Evolutionary conservation across 35 echinoderm and acorn worm genomes (phyloP).

Genomic region (Hemicentrotus pulcherrimus): DNA sequence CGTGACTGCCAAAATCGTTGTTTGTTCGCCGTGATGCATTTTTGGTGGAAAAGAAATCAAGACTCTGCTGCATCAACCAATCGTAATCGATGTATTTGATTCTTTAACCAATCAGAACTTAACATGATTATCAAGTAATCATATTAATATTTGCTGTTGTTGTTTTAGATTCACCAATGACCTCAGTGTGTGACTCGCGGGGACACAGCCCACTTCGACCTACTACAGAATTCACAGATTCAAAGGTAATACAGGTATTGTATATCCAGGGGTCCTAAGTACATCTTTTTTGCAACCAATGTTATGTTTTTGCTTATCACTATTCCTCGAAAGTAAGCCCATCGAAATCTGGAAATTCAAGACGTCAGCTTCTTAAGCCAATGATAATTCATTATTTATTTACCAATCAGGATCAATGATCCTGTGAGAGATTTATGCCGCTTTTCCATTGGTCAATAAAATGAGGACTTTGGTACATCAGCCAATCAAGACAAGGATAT

Average conservation of each 20-base stretch:
- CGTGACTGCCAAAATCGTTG: neutral
- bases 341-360: neutral
- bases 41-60: neutral
- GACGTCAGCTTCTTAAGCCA: neutral
- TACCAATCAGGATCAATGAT: too few species aligned
- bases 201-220: constrained; percentile 44
- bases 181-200: constrained; percentile 39
- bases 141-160: neutral
- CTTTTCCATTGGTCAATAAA: too few species aligned
- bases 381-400: neutral
- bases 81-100: neutral
- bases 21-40: neutral
- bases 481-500: too few species aligned
- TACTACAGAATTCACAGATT: constrained; percentile 25
- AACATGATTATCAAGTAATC: neutral
- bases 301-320: too few species aligned
- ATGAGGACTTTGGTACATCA: too few species aligned
- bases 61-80: too few species aligned
- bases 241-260: constrained; percentile 12
- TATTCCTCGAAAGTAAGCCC: too few species aligned
- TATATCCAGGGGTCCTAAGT: neutral
- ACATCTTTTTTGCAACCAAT: too few species aligned
- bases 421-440: too few species aligned
- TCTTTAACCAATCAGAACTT: neutral
- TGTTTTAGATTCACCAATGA: constrained; percentile 44